These are phyloP conservation scores for Flexamia atlantica DNA, from an alignment of 2,888 invertebrate species.

Conservation along the genomic window DNA sequence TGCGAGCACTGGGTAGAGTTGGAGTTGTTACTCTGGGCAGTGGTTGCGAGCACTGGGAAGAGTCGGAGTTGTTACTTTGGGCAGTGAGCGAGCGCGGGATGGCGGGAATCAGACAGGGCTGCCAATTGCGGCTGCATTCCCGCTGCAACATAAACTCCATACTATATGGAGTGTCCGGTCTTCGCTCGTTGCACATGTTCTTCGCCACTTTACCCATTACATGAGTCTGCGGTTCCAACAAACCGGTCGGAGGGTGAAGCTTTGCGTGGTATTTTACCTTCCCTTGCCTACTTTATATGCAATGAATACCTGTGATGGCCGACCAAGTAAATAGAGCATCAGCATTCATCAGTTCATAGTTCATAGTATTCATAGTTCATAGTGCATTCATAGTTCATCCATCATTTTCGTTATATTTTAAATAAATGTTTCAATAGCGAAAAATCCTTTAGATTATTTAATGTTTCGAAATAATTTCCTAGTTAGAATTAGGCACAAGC, in stretches of 20 bases:
- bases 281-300: no score
- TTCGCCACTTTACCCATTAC: neutral
- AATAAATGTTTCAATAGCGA: no score
- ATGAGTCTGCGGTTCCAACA: neutral
- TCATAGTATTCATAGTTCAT: no score
- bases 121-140: conserved; percentile 8
- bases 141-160: neutral
- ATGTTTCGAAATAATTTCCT: no score
- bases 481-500: no score
- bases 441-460: no score
- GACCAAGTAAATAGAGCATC: no score
- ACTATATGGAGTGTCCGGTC: neutral
- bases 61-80: neutral
- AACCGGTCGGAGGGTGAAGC: neutral
- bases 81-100: neutral
- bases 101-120: neutral
- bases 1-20: neutral
- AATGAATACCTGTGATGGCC: no score
- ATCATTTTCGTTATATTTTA: no score
- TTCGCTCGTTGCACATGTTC: conserved; percentile 12
- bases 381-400: no score
- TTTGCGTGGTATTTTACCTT: no score
- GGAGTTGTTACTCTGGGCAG: neutral
- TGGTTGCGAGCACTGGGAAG: neutral
- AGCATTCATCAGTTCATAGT: no score